A percentile compares a stretch with the other conserved stretches of the same genome.
These are phyloP conservation scores for Panzeria rudis DNA, from an alignment of 2,888 invertebrate species.

Conservation along the genomic window DNA sequence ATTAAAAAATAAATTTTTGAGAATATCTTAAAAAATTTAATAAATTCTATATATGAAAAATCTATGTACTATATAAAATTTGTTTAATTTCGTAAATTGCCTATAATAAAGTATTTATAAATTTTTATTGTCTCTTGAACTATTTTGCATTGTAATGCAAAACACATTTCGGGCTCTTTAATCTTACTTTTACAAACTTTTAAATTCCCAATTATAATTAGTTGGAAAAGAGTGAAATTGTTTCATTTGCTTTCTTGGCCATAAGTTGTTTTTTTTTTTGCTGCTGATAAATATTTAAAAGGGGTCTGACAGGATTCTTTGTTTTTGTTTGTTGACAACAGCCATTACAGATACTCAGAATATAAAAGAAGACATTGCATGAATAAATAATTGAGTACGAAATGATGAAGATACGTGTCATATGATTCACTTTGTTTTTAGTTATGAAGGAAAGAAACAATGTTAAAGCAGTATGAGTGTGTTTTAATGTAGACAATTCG, in stretches of 20 bases:
- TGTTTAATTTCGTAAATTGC: slow-evolving; percentile 12
- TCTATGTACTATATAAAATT: neutral
- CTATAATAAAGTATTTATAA: neutral
- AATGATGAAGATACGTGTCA: slow-evolving; percentile 34
- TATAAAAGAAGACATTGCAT: slow-evolving; percentile 56
- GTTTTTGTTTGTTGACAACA: slow-evolving; percentile 51
- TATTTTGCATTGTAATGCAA: slow-evolving; percentile 49
- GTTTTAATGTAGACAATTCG: too few species aligned
- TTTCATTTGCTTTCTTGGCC: slow-evolving; percentile 29
- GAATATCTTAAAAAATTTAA: too few species aligned
- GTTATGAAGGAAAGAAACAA: neutral
- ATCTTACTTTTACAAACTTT: slow-evolving; percentile 76
- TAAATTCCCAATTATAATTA: slow-evolving; percentile 82
- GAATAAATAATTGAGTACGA: slow-evolving; percentile 68
- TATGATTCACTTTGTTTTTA: slow-evolving; percentile 29
- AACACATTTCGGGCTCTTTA: slow-evolving; percentile 56
- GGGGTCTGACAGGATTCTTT: slow-evolving; percentile 22
- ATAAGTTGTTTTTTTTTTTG: slow-evolving; percentile 25
- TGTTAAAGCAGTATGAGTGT: neutral
- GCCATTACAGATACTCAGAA: slow-evolving; percentile 53
- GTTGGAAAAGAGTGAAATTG: slow-evolving; percentile 74
- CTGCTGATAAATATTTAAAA: slow-evolving; percentile 61
- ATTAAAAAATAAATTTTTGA: too few species aligned
- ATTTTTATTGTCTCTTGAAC: slow-evolving; percentile 11
- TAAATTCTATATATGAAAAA: too few species aligned